A percentile compares a stretch with the other conserved stretches of the same genome.
phyloP scores from a whole-genome alignment of 2,888 invertebrate genomes.

The Ophion ellenae region DNA sequence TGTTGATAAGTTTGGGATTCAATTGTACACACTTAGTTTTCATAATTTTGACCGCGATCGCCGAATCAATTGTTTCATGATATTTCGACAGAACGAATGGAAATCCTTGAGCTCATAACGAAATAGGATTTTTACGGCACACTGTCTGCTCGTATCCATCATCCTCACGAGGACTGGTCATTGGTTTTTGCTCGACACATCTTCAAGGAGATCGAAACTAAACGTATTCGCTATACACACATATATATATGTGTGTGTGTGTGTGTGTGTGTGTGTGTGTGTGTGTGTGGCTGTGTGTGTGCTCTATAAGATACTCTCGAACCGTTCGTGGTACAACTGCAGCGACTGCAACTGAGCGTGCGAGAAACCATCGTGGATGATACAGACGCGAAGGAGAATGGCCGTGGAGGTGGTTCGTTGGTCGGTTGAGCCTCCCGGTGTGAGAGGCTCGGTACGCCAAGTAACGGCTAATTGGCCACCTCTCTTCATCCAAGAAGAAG shows the following conservation, averaged over 20 bases:
- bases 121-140: background rate
- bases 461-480: constrained; percentile 83
- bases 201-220: background rate
- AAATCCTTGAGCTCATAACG: background rate
- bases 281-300: background rate
- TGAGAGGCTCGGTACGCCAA: constrained; percentile 74
- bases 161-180: background rate
- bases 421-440: constrained; percentile 57
- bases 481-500: constrained; percentile 76
- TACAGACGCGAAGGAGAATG: constrained; percentile 40
- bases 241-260: too few relatives aligned
- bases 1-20: too few relatives aligned
- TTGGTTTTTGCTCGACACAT: constrained; percentile 1
- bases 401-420: constrained; percentile 59
- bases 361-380: constrained; percentile 16
- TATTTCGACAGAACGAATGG: background rate
- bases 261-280: background rate
- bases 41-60: background rate
- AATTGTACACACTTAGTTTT: too few relatives aligned
- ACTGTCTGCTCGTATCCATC: background rate
- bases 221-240: background rate
- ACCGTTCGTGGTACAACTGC: constrained; percentile 14
- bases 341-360: constrained; percentile 22
- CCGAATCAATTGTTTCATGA: background rate
- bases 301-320: constrained; percentile 18